phyloP scores from a whole-genome alignment of 2,888 invertebrate species.

The Drymonia ruficornis region DNA sequence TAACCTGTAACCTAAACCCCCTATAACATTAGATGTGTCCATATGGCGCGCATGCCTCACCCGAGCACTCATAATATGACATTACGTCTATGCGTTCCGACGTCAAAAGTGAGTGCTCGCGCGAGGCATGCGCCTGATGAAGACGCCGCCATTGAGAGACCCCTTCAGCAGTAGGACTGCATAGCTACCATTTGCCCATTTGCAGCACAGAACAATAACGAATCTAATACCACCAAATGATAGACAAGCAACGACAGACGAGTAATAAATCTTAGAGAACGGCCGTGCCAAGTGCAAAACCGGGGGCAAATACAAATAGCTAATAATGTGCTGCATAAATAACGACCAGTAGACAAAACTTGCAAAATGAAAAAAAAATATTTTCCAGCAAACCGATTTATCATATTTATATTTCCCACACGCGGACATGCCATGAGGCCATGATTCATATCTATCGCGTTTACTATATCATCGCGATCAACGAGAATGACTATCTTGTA shows the following conservation, averaged over 20 bases:
- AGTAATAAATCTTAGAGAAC: slow-evolving; percentile 9
- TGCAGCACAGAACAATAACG: no score
- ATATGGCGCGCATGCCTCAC: no score
- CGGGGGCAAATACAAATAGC: slow-evolving; percentile 19
- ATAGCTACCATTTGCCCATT: no score
- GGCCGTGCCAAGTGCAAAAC: slow-evolving; percentile 12
- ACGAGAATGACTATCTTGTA: slow-evolving; percentile 42
- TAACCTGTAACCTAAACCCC: no score
- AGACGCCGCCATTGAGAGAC: no score
- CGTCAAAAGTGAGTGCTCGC: no score
- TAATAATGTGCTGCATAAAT: slow-evolving; percentile 23
- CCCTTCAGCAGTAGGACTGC: no score
- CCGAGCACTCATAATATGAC: no score
- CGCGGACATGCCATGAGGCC: slow-evolving; percentile 39
- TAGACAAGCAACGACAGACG: slow-evolving; percentile 15
- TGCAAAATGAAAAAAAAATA: slow-evolving; percentile 28
- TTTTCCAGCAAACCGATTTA: slow-evolving; percentile 37
- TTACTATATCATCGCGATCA: slow-evolving; percentile 43
- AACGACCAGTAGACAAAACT: slow-evolving; percentile 18
- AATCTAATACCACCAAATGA: slow-evolving; percentile 9
- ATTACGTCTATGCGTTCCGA: no score
- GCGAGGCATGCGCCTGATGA: no score
- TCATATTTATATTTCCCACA: slow-evolving; percentile 38
- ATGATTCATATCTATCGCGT: slow-evolving; percentile 45
- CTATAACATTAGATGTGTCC: no score